Base-by-base conservation (phyloP, 2,888 invertebrate species). In the Drosophila paramelanica region DNA sequence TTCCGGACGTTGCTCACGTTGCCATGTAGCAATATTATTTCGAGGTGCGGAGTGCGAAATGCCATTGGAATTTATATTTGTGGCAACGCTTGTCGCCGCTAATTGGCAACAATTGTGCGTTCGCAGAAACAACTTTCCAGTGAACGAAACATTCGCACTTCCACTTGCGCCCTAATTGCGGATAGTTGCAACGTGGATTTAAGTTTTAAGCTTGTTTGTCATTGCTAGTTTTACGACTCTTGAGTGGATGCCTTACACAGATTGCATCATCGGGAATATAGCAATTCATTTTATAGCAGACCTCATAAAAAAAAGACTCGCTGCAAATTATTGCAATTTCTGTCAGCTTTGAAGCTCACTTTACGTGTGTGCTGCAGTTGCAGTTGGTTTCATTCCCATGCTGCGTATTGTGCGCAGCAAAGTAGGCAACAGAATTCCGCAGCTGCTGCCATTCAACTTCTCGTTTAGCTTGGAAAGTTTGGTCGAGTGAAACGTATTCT, bases 261-360 rank as follows among this genome's bases (percentile, higher is more conserved):
- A 68, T 72, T 72, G 66, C 72, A 73, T 72, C 72, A 73, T 73
- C 72, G 47, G 42, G 31, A 51, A 42, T 55, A 42, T 49, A 41
- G 50, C 52, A 33, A n/a, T 36, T n/a, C 45, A 42, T 47, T 38
- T 14, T 50, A n/a, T 33, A 6, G 39, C 38, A 25, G 25, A 6
- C 25, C 25, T 25, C 5, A 6, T 31, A 3, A 23, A 23, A 23
- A 23, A 23, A 3, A 1, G 31, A 2, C 11, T 17, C 0, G 11
- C 17, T 31, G 31, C 17, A n/a, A 38, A 23, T 33, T 5, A 14
- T 33, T 23, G 20, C 5, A 47, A 13, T 20, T 13, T 7, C 23
- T 14, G 11, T 10, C 25, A 11, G 2, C 3, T 33, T 14, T n/a
- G 36, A 11, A 4, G 31, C 13, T 27, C 13, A 56, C 27, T 11